Conservation (phyloP, 2,888 invertebrate species). For the Orthosia gracilis region DNA sequence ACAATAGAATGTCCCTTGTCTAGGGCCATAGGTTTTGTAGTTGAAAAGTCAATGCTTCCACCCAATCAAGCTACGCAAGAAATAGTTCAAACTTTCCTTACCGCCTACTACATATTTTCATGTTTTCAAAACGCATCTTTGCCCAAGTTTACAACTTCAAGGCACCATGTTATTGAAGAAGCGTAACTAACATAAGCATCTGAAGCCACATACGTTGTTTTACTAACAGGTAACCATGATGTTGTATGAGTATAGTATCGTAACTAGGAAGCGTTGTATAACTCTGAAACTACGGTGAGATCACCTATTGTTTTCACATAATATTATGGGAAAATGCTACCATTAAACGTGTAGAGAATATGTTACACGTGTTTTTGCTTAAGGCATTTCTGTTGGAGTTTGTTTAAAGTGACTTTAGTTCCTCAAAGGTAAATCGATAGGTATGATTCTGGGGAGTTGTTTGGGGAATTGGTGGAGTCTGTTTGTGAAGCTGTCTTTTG, state of each 20-base stretch:
- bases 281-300: constrained; percentile 44
- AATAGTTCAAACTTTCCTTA: background rate
- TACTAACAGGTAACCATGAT: constrained; percentile 13
- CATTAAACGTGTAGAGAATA: constrained; percentile 10
- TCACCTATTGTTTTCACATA: constrained; percentile 50
- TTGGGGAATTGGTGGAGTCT: too few relatives aligned
- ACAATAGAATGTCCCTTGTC: too few relatives aligned
- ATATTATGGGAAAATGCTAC: constrained; percentile 53
- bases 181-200: constrained; percentile 22
- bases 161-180: constrained; percentile 1
- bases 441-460: background rate
- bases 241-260: constrained; percentile 15
- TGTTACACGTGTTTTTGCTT: constrained; percentile 8
- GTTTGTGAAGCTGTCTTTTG: too few relatives aligned
- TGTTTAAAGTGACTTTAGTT: constrained; percentile 4
- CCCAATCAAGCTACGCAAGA: too few relatives aligned
- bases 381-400: background rate
- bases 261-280: constrained; percentile 50
- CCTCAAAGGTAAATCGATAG: too few relatives aligned
- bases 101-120: background rate
- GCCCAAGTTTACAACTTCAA: background rate
- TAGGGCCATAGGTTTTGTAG: too few relatives aligned
- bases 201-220: constrained; percentile 11
- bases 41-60: too few relatives aligned
- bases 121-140: constrained; percentile 11